Base-by-base conservation (phyloP, 1,140 invertebrate genomes). In the Rhagoletis pomonella region DNA sequence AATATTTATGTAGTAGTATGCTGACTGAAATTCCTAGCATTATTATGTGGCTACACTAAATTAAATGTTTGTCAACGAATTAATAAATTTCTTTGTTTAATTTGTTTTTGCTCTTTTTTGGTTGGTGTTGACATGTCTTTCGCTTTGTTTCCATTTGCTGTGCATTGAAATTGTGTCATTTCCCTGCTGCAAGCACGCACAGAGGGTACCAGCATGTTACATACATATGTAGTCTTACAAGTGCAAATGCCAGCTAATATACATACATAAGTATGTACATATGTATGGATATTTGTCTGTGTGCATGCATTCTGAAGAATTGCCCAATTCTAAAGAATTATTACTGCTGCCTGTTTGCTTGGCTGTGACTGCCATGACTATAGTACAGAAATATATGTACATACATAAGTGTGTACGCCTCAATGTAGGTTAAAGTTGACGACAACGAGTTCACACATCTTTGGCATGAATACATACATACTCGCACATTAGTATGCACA, bases 61-160 rank as follows among this genome's bases (percentile, higher is more conserved):
- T 81, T 55, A 81, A 81, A 81, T 55, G 73, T 81, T 81, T 81
- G 73, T 55, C 73, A 81, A 81, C 73, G 47, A 55, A 58, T 81
- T 81, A 81, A 81, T 81, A 81, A 81, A 81, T 58, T 73, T 81
- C 73, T 55, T 81, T 81, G 73, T 81, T 55, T 50, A 55, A 55
- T 81, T 55, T 58, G 73, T 29, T 17, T n/a, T 55, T 55, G 29
- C 29, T 29, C 29, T 29, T 29, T 29, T 29, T 29, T 29, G 29
- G 14, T 47, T 77, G 69, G 50, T 81, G 44, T 81, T 55, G 73
- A 55, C 73, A 81, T 19, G 44, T 29, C 17, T 29, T 81, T 81
- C 17, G 4, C 47, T 81, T 81, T 81, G n/a, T 81, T 81, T 50
- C 50, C 17, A 58, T 55, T 55, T 10, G 42, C 47, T 50, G 17